Base-by-base conservation (phyloP, 2,797 vertebrate genomes). In the Poecilia picta region DNA sequence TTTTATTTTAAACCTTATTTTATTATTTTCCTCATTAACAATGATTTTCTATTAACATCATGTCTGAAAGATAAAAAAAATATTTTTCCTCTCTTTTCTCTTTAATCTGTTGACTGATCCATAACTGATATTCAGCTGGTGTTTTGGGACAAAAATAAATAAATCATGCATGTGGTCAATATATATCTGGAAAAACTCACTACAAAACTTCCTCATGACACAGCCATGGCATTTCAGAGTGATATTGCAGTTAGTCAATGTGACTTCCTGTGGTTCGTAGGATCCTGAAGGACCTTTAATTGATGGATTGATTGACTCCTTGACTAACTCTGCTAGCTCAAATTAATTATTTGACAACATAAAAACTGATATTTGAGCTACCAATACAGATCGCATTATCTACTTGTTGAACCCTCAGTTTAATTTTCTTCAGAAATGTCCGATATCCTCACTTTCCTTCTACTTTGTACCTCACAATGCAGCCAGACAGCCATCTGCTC, bases 401-500 rank as follows among this genome's bases (percentile, higher is more conserved):
- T 23, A 12, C 10, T 45, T 70, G 25, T 49, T 47, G 7, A 64
- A 47, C 41, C 25, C 25, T 25, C 47, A 3, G 55, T 68, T 73
- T 43, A 25, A 49, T 46, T 25, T 31, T 66, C 70, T 72, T 45
- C 45, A 25, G 13, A 72, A 12, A 70, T 78, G 57, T 43, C 6
- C 12, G 4, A 31, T n/a, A 25, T 68, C 47, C 47, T 31, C 51
- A 41, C 41, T 25, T 59, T 72, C 53, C 49, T 77, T 73, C 64
- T 82, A 76, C 68, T 46, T 5, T 73, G 53, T 45, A 13, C 62
- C 13, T 71, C 55, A 33, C 68, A 62, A 73, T 80, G 28, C 12
- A 25, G 57, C 57, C 49, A 73, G 72, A 39, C 73, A 78, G 72
- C 77, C 75, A 77, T 80, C 81, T 83, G 78, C 66, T 78, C 81